Base-by-base conservation (phyloP, 2,888 invertebrate species). In the Heliconius sara region DNA sequence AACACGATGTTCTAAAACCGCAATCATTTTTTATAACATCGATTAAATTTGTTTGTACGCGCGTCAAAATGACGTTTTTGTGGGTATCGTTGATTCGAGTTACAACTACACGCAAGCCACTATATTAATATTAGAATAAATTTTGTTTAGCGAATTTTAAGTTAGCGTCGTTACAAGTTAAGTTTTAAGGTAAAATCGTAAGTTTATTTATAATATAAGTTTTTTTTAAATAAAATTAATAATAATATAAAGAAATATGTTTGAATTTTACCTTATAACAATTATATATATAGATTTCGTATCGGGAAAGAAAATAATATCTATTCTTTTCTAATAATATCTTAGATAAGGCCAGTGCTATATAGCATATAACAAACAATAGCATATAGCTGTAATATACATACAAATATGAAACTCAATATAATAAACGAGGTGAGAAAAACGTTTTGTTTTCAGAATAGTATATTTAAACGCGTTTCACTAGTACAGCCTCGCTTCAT, bases 401-500 rank as follows among this genome's bases (percentile, higher is more conserved):
- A 63, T 25, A 25, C 5, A n/a, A 57, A 60, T 73, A 60, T 73
- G 60, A 39, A 60, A n/a, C n/a, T 65, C 13, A 75, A 75, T 75
- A 27, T 47, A 22, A 75, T 65, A 65, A 43, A 47, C 13, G 74
- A 75, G 76, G 72, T 76, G 79, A 79, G 80, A 79, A 79, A 81
- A 81, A 79, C 80, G n/a, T 30, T 77, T 71, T 75, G 77, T 79
- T 76, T 77, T 79, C 67, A 76, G 79, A 73, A 79, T 79, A 67
- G 80, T 80, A 60, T 80, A 77, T 77, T 73, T 81, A 70, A 77
- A 60, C 72, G 77, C 76, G 83, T 84, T 83, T 84, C 83, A 82
- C 83, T 80, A 60, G 79, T 68, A 47, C 60, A 66, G 71, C 68
- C 65, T 85, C 91, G 93, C 93, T 90, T 89, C 89, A 94, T 91